phyloP scores from a whole-genome alignment of 2,888 invertebrate species.

The Euspilapteryx auroguttella region DNA sequence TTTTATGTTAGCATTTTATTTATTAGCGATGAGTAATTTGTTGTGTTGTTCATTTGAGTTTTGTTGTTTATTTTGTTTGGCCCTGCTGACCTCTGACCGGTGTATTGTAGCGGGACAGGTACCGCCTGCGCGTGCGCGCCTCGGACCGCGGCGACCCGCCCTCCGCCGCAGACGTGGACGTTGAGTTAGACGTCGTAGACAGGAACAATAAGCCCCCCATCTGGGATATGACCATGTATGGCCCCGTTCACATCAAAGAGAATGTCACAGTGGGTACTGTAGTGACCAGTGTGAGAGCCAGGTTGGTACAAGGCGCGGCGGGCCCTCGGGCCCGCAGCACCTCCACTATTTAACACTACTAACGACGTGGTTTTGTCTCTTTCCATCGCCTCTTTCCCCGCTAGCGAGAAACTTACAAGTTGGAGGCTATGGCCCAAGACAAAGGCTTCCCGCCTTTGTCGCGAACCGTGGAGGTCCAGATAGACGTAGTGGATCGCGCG shows the following conservation, averaged over 20 bases:
- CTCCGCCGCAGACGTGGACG: slow-evolving; percentile 94
- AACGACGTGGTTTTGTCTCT: slow-evolving; percentile 69
- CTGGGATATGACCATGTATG: slow-evolving; percentile 94
- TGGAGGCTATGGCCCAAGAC: slow-evolving; percentile 98
- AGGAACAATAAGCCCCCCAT: slow-evolving; percentile 97
- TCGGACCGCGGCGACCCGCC: slow-evolving; percentile 93
- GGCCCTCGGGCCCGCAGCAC: slow-evolving; percentile 50
- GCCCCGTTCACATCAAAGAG: slow-evolving; percentile 97
- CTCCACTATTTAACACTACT: slow-evolving; percentile 63
- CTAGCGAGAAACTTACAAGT: slow-evolving; percentile 96
- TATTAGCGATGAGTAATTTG: slow-evolving; percentile 52
- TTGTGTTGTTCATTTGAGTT: slow-evolving; percentile 48
- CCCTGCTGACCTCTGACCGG: slow-evolving; percentile 73
- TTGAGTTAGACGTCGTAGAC: slow-evolving; percentile 97
- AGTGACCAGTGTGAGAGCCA: slow-evolving; percentile 98
- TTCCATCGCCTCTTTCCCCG: slow-evolving; percentile 66
- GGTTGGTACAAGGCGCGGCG: slow-evolving; percentile 79
- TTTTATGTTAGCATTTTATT: slow-evolving; percentile 20
- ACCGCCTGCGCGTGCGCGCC: slow-evolving; percentile 94
- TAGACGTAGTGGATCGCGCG: slow-evolving; percentile 97
- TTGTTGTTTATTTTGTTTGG: slow-evolving; percentile 66
- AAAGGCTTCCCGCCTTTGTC: slow-evolving; percentile 94
- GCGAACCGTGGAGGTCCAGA: slow-evolving; percentile 96
- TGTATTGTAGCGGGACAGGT: slow-evolving; percentile 93
- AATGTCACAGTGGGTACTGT: slow-evolving; percentile 98